Conservation (phyloP, 2,797 vertebrate species). For the Cephalopachus bancanus region DNA sequence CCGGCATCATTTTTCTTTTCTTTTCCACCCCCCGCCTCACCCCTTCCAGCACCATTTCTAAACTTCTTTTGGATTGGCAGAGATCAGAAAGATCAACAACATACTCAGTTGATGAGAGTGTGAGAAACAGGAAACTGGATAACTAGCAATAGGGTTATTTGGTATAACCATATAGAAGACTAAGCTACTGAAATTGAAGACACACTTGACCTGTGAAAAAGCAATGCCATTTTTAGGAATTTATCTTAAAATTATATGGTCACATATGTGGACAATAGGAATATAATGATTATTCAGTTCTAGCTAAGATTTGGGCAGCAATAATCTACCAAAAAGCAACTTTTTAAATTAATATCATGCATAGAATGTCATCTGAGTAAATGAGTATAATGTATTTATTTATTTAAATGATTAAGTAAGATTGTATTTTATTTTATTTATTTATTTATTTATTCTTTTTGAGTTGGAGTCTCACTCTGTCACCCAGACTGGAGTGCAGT, state of each 20-base stretch:
- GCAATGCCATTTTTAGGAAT: background rate
- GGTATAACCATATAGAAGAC: background rate
- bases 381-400: background rate
- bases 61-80: background rate
- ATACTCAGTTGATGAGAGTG: background rate
- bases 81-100: background rate
- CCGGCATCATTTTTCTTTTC: too few species aligned
- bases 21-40: too few species aligned
- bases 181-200: background rate
- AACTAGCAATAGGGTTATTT: background rate
- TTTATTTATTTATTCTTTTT: background rate
- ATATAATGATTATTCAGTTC: background rate
- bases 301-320: background rate
- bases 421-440: background rate
- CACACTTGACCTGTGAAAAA: background rate
- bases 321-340: background rate
- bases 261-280: background rate
- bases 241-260: background rate
- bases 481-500: too few species aligned
- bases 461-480: too few species aligned
- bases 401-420: slow-evolving; percentile 7
- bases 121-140: background rate
- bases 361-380: background rate
- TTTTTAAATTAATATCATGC: background rate
- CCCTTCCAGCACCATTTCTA: too few species aligned